Percentiles rank a stretch among this genome's conserved stretches.
Evolutionary conservation across 1,140 invertebrate genomes (phyloP).

Genomic region (Eriosoma lanigerum): DNA sequence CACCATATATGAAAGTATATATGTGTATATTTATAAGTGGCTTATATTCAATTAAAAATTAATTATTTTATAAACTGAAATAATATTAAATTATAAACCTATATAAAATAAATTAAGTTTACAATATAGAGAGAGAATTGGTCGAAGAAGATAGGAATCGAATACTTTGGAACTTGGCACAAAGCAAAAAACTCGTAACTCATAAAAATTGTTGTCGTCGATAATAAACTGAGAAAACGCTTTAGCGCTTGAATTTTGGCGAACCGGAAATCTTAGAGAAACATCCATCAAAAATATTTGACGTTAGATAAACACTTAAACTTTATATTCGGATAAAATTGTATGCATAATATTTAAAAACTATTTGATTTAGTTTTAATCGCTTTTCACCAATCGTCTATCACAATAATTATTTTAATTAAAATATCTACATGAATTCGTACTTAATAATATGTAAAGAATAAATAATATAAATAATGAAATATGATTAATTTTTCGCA

Average conservation of each 20-base stretch:
- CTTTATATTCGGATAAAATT: background rate
- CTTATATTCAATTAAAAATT: no score
- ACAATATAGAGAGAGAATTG: background rate
- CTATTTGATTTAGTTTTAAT: no score
- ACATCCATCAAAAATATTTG: constrained; percentile 2
- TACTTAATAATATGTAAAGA: no score
- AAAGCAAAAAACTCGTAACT: constrained; percentile 3
- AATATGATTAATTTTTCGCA: no score
- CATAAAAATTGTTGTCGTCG: constrained; percentile 8
- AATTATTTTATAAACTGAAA: no score
- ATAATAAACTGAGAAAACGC: constrained; percentile 18
- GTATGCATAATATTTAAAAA: background rate
- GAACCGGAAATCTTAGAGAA: background rate
- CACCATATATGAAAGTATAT: no score
- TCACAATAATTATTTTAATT: no score
- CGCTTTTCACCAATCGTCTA: no score
- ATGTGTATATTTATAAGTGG: no score
- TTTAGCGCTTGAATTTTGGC: background rate
- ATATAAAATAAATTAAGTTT: background rate
- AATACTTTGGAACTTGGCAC: constrained; percentile 15
- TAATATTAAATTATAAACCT: background rate
- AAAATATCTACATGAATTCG: no score
- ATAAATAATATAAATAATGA: no score
- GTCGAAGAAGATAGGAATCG: constrained; percentile 1
- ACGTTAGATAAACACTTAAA: constrained; percentile 14